Conservation (phyloP, 2,113 vertebrate genomes). For the Dipodomys stephensi region DNA sequence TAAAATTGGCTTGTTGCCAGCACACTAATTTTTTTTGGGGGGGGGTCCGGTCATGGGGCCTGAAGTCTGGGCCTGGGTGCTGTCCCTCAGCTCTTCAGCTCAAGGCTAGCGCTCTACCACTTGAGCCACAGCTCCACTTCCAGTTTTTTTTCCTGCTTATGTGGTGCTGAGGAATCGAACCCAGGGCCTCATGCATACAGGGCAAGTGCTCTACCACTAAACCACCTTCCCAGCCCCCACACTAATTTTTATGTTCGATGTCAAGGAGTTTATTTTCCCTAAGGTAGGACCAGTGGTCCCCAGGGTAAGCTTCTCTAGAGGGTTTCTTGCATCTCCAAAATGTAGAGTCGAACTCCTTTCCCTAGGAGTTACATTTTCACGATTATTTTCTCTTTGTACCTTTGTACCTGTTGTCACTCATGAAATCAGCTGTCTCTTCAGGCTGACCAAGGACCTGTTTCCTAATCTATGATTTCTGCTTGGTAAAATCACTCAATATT, state of each 20-base stretch:
- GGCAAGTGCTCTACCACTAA: no score
- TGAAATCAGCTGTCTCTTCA: constrained; percentile 4
- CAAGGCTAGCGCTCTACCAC: no score
- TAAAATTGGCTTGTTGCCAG: neutral
- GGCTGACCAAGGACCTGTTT: neutral
- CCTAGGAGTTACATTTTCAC: constrained; percentile 27
- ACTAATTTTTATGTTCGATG: neutral
- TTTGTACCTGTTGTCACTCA: constrained; percentile 9
- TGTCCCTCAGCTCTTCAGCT: no score
- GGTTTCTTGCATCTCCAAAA: constrained; percentile 40
- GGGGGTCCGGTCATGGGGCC: no score
- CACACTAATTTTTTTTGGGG: neutral
- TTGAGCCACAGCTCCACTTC: no score
- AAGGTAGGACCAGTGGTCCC: neutral
- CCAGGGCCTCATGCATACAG: no score
- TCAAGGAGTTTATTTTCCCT: constrained; percentile 32
- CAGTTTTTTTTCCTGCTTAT: no score
- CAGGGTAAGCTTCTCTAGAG: neutral
- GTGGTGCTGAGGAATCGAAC: no score
- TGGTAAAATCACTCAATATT: neutral
- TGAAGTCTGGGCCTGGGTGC: no score
- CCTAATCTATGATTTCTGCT: constrained; percentile 7
- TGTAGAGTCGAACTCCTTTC: neutral
- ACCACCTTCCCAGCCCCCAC: no score
- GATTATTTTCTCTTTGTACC: neutral